Conservation (phyloP, 2,113 vertebrate genomes). For the Henicopernis longicauda region DNA sequence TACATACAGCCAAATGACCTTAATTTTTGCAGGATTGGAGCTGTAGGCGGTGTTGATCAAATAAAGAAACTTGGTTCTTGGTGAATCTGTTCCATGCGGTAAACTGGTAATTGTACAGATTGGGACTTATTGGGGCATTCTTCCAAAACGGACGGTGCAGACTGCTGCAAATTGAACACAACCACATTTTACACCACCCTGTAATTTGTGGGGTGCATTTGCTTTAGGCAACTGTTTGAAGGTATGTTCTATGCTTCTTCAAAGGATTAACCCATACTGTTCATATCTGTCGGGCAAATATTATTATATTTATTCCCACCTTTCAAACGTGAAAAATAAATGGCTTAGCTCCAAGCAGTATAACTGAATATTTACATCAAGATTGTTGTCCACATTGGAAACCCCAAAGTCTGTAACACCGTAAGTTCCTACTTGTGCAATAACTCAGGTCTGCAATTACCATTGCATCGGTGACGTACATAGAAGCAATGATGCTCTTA, state of each 20-base stretch:
- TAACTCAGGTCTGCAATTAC: background rate
- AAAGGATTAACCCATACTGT: background rate
- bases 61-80: conserved; percentile 44
- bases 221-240: conserved; percentile 16
- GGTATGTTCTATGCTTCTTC: background rate
- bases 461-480: background rate
- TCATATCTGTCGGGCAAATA: background rate
- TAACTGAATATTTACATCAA: background rate
- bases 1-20: background rate
- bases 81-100: conserved; percentile 35
- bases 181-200: conserved; percentile 11
- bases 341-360: conserved; percentile 21
- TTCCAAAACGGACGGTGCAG: conserved; percentile 45
- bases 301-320: background rate
- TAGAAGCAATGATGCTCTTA: background rate
- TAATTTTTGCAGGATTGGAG: background rate
- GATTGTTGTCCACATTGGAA: background rate
- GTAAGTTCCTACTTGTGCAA: background rate
- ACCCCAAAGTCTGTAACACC: background rate
- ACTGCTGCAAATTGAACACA: conserved; percentile 37
- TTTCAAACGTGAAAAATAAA: background rate
- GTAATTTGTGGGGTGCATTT: background rate
- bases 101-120: conserved; percentile 45
- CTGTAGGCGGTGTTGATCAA: background rate
- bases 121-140: conserved; percentile 27